A percentile compares a stretch with the other conserved stretches of the same genome.
phyloP scores from a whole-genome alignment of 1,140 invertebrate species.

The Venturia canescens region DNA sequence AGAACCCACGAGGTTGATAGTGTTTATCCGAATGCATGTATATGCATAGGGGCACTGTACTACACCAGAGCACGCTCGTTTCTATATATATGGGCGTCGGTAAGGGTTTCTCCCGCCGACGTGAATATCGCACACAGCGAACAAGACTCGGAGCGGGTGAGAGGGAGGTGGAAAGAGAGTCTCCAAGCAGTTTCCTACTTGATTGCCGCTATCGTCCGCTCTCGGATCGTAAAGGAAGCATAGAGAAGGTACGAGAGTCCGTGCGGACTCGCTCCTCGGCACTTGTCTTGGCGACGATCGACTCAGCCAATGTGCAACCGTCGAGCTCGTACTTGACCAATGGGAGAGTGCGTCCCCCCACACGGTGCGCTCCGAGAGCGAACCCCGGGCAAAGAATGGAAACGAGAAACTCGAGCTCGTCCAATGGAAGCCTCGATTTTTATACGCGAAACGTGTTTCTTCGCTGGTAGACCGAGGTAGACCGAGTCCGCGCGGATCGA shows the following conservation, averaged over 20 bases:
- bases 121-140: slow-evolving; percentile 74
- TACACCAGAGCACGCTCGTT: slow-evolving; percentile 34
- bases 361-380: slow-evolving; percentile 27
- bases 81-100: slow-evolving; percentile 30
- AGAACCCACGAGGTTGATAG: slow-evolving; percentile 51
- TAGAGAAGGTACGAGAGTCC: slow-evolving; percentile 64
- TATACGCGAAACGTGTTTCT: slow-evolving; percentile 44
- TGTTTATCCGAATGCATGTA: slow-evolving; percentile 50
- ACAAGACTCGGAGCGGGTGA: background rate
- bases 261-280: slow-evolving; percentile 62
- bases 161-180: slow-evolving; percentile 54
- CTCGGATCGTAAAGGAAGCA: slow-evolving; percentile 56
- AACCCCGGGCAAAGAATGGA: slow-evolving; percentile 59
- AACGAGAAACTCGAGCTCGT: slow-evolving; percentile 60
- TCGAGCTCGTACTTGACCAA: background rate
- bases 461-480: slow-evolving; percentile 13
- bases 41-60: slow-evolving; percentile 19
- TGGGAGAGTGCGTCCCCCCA: slow-evolving; percentile 7
- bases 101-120: slow-evolving; percentile 55
- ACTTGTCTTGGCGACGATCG: background rate
- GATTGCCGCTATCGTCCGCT: slow-evolving; percentile 77
- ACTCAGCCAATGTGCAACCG: slow-evolving; percentile 15
- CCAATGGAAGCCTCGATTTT: slow-evolving; percentile 66
- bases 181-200: slow-evolving; percentile 77
- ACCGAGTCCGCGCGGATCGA: slow-evolving; percentile 70